Conservation (phyloP, 2,888 invertebrate species). For the Epirrhoe alternata region DNA sequence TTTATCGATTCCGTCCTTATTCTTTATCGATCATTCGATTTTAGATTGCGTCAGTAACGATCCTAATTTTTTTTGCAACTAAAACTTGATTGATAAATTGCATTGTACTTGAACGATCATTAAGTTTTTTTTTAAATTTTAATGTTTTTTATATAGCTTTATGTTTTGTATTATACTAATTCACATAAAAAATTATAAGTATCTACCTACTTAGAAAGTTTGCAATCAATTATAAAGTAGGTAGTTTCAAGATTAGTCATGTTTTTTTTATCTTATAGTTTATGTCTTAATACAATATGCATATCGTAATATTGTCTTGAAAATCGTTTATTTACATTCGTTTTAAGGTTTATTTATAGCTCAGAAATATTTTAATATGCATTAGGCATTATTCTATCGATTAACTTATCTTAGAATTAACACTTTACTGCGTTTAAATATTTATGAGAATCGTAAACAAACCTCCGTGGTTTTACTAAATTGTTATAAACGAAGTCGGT, state of each 20-base stretch:
- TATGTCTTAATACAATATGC: not conserved
- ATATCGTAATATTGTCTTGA: not conserved
- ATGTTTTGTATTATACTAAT: not conserved
- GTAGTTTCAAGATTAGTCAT: not conserved
- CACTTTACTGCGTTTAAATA: slow-evolving; percentile 36
- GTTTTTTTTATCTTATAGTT: not conserved
- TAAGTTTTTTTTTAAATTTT: not conserved
- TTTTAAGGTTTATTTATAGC: slow-evolving; percentile 15
- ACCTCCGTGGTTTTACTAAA: slow-evolving; percentile 33
- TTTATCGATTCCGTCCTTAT: slow-evolving; percentile 64
- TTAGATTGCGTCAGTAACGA: slow-evolving; percentile 3
- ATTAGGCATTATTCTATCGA: slow-evolving; percentile 37
- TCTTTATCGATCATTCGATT: slow-evolving; percentile 45
- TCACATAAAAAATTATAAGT: no score
- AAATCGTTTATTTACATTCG: slow-evolving; percentile 11
- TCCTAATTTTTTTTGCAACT: slow-evolving; percentile 4
- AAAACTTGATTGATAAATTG: not conserved
- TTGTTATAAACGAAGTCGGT: slow-evolving; percentile 4
- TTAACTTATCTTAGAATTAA: slow-evolving; percentile 45
- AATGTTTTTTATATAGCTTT: not conserved
- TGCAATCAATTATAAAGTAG: no score
- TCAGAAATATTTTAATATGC: slow-evolving; percentile 16
- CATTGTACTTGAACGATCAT: not conserved
- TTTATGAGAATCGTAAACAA: slow-evolving; percentile 25
- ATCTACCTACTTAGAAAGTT: no score